Evolutionary conservation across 2,888 invertebrate genomes (phyloP).

Genomic region (Yponomeuta plumbellus): DNA sequence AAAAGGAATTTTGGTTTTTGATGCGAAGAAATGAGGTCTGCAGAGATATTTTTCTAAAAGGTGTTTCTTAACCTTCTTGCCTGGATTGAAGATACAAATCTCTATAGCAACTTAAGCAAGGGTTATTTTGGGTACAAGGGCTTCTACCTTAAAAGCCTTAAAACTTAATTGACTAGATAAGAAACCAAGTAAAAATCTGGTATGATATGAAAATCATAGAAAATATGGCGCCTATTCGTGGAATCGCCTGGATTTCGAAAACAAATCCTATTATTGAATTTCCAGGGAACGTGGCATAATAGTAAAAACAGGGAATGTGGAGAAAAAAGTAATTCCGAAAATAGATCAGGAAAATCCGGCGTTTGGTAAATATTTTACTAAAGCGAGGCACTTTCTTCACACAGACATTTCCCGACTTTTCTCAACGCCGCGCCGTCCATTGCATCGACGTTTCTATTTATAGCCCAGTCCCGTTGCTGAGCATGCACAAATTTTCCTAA

Average conservation of each 20-base stretch:
- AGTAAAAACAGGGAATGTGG: not conserved
- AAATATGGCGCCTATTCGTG: not conserved
- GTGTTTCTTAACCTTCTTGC: too few relatives aligned
- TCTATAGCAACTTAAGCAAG: too few relatives aligned
- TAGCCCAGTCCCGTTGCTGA: not conserved
- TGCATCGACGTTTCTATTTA: too few relatives aligned
- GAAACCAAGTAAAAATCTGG: too few relatives aligned
- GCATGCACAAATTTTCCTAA: not conserved
- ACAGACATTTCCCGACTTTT: not conserved
- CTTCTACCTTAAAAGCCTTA: too few relatives aligned
- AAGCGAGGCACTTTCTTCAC: not conserved
- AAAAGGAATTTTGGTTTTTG: not conserved
- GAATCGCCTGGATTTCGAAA: not conserved
- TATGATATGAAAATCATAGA: not conserved
- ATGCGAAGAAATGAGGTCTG: not conserved
- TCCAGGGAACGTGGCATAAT: too few relatives aligned
- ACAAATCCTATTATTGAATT: not conserved
- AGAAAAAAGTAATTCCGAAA: not conserved
- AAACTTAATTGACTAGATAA: too few relatives aligned
- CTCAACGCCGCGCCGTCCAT: not conserved
- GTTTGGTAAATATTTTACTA: slow-evolving; percentile 28
- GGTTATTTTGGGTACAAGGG: too few relatives aligned
- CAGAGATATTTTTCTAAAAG: too few relatives aligned
- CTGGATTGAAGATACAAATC: too few relatives aligned
- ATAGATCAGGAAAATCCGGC: not conserved